These are phyloP conservation scores for Spheniscus mendiculus DNA, from an alignment of 2,113 vertebrate species.

Conservation along the genomic window DNA sequence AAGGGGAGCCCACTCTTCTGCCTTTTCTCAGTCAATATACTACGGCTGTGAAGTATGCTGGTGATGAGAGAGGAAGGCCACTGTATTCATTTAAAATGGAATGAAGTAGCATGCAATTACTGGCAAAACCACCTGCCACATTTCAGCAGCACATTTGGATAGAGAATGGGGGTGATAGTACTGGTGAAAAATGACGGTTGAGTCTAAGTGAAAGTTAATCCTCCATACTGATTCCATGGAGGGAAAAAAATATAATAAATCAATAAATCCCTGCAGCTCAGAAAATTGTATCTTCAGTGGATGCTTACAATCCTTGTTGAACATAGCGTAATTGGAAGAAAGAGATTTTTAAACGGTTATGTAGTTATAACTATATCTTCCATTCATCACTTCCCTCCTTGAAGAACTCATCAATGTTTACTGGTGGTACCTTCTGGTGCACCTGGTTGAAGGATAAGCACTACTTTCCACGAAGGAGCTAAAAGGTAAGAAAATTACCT, in stretches of 20 bases:
- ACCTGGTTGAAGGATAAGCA: constrained; percentile 18
- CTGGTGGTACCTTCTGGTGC: not conserved
- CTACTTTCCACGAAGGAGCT: not conserved
- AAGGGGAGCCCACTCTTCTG: not conserved
- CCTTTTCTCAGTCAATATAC: not conserved
- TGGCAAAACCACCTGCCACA: constrained; percentile 28
- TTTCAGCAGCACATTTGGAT: constrained; percentile 29
- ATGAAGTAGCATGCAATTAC: constrained; percentile 45
- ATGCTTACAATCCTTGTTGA: constrained; percentile 6
- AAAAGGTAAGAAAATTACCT: constrained; percentile 11
- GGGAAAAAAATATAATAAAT: constrained; percentile 38
- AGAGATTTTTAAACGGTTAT: not conserved
- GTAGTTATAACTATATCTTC: not conserved
- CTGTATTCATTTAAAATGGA: constrained; percentile 21
- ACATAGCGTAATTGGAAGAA: not conserved
- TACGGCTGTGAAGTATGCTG: not conserved
- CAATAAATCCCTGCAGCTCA: constrained; percentile 34
- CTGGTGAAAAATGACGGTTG: not conserved
- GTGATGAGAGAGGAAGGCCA: constrained; percentile 11
- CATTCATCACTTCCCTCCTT: not conserved
- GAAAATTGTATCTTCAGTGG: constrained; percentile 37
- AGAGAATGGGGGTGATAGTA: not conserved
- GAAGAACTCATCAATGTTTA: not conserved
- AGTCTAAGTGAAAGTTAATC: constrained; percentile 38
- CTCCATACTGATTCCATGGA: not conserved